Base-by-base conservation (phyloP, 2,888 invertebrate species). In the Tachystola acroxantha region DNA sequence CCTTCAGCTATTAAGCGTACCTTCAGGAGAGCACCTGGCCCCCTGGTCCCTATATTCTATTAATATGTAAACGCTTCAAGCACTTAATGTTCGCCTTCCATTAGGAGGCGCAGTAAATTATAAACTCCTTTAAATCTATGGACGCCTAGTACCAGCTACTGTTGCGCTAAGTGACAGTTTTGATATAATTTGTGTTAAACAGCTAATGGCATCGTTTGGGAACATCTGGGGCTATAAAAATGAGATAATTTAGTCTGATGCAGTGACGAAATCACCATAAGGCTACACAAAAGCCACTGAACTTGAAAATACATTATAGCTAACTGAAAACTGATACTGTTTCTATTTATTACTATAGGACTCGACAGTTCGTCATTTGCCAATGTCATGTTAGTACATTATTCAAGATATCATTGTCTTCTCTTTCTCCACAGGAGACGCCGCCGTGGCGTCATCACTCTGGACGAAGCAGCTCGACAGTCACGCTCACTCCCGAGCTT, bases 81-180 rank as follows among this genome's bases (percentile, higher is more conserved):
- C 61, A 71, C 61, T 80, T 85, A 84, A 84, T 81, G 81, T 62
- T 64, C 66, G 60, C 60, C 75, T 77, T 84, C 86, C 86, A 86
- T 86, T 86, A 86, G 76, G 55, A 54, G 57, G 56, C 50, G 67
- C 63, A 61, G 75, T 86, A 84, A 85, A 86, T 86, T 81, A 77
- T 69, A 73, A 64, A 66, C 74, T 73, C 68, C 74, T 74, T 74
- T 68, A 59, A 56, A 59, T 56, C 50, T 45, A 64, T 72, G 64
- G 50, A 36, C 53, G 57, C 72, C 74, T 76, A 68, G 70, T 77
- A 69, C 33, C 12, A 13, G 29, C 19, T 14, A 14, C 19, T 13
- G 33, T 34, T 22, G 20, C 31, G 26, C 40, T 40, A 34, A 41
- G 53, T 54, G 59, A 54, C 53, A 48, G 44, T 56, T 51, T 57